Evolutionary conservation across 2,113 vertebrate genomes (phyloP), one percentile per base, ranked within the genome.

Genomic region (Panthera uncia): DNA sequence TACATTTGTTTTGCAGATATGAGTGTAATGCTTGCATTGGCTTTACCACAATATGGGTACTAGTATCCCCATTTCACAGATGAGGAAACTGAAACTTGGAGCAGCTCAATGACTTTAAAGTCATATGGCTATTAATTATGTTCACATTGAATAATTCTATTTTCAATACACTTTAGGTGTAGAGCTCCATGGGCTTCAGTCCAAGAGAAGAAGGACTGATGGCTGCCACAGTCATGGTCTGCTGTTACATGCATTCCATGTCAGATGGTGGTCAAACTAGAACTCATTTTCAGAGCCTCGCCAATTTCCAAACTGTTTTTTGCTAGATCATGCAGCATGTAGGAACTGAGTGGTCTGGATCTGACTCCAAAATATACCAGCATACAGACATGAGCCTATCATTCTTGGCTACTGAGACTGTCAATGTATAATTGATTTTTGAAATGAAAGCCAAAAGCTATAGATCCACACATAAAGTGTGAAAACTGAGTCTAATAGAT

Each of bases 391-490:
- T 73, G 87, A 92, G 25, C 7, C 38, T 90, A 71, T 79, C 65
- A 63, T 92, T 90, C 65, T 92, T 90, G 45, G 52, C 78, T 85
- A 85, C 71, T 82, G 69, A 85, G 78, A 85, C 36, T 91, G 61
- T 73, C 78, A 81, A 69, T 71, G 25, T 88, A 8, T 50, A 85
- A 69, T 50, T 90, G 74, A 76, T 85, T 98, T 96, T 97, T 63
- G 38, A 98, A 94, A 95, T 97, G 71, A 95, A 89, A 96, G 76
- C 86, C 36, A 41, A 88, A 89, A 96, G 36, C 38, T 95, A 4
- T 63, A 89, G 61, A 52, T 86, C 57, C 8, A 73, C 36, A 86
- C 23, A 81, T n/a, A 48, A 52, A 81, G 31, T 82, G 36, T 13
- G 36, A 93, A 93, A 96, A 52, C 55, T 27, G 68, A 79, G 36